A percentile compares a stretch with the other conserved stretches of the same genome.
phyloP scores from a whole-genome alignment of 2,888 invertebrate genomes.

The Spilarctia lutea region DNA sequence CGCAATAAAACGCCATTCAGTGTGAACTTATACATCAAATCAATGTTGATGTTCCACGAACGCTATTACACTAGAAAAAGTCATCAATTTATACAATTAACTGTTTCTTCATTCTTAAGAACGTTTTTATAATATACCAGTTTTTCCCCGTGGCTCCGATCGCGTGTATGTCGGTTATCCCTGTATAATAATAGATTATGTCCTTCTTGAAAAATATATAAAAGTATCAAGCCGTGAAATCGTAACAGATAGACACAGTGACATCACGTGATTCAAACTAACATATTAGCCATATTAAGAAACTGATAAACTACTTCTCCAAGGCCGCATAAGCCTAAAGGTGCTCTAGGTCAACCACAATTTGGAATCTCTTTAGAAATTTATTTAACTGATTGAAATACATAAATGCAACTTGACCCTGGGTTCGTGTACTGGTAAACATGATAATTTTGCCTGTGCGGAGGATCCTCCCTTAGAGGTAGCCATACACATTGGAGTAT shows the following conservation, averaged over 20 bases:
- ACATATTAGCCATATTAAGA: not conserved
- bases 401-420: not conserved
- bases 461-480: not conserved
- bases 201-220: too few species aligned
- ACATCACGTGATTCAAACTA: not conserved
- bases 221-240: too few species aligned
- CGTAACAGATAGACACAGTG: not conserved
- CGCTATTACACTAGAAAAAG: conserved; percentile 29
- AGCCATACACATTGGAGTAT: too few species aligned
- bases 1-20: conserved; percentile 39
- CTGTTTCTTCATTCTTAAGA: conserved; percentile 1
- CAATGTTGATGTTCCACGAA: conserved; percentile 40
- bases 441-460: not conserved
- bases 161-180: too few species aligned
- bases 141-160: too few species aligned
- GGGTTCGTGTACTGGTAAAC: not conserved
- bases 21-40: conserved; percentile 45
- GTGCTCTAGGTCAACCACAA: not conserved
- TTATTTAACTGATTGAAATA: not conserved
- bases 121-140: not conserved
- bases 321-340: not conserved
- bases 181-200: too few species aligned
- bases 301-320: not conserved
- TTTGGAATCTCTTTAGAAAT: not conserved
- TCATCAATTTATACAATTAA: not conserved